phyloP scores from a whole-genome alignment of 2,888 invertebrate species.

The Tromatobia lineatoria region DNA sequence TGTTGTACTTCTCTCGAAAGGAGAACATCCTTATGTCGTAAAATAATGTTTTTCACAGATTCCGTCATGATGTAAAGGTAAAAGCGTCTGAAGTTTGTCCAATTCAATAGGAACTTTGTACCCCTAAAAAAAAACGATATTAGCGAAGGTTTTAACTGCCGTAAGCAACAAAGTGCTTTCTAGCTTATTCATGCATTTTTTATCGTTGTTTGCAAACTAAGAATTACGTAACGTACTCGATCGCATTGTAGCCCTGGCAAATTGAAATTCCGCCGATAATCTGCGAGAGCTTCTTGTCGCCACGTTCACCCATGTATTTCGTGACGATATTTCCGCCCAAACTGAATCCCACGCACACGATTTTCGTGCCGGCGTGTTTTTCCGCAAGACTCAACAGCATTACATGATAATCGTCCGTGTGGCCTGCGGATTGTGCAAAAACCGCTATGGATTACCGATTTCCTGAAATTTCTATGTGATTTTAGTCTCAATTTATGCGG shows the following conservation, averaged over 20 bases:
- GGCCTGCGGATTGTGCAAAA: slow-evolving; percentile 87
- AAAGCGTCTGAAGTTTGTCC: slow-evolving; percentile 95
- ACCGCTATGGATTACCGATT: slow-evolving; percentile 28
- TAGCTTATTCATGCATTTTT: background rate
- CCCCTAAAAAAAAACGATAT: slow-evolving; percentile 87
- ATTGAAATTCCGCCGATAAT: slow-evolving; percentile 96
- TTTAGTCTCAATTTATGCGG: background rate
- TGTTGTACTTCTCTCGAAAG: slow-evolving; percentile 91
- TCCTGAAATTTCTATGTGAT: slow-evolving; percentile 14
- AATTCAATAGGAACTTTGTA: slow-evolving; percentile 92
- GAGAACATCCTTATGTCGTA: slow-evolving; percentile 92
- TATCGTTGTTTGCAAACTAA: background rate
- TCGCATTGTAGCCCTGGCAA: slow-evolving; percentile 97
- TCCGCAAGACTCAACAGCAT: slow-evolving; percentile 92
- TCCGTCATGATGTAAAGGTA: slow-evolving; percentile 98
- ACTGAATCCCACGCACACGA: slow-evolving; percentile 96
- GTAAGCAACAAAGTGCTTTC: background rate
- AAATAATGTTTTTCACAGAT: slow-evolving; percentile 94
- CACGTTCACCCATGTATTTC: slow-evolving; percentile 95
- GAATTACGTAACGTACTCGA: slow-evolving; percentile 89
- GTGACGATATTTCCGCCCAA: slow-evolving; percentile 97
- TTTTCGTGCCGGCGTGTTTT: slow-evolving; percentile 91
- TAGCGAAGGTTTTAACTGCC: background rate
- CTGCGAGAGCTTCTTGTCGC: slow-evolving; percentile 88
- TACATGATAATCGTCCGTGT: slow-evolving; percentile 94